Evolutionary conservation across 2,888 invertebrate species (phyloP), one percentile per base, ranked within the genome.

Genomic region (Oscheius myriophilus): DNA sequence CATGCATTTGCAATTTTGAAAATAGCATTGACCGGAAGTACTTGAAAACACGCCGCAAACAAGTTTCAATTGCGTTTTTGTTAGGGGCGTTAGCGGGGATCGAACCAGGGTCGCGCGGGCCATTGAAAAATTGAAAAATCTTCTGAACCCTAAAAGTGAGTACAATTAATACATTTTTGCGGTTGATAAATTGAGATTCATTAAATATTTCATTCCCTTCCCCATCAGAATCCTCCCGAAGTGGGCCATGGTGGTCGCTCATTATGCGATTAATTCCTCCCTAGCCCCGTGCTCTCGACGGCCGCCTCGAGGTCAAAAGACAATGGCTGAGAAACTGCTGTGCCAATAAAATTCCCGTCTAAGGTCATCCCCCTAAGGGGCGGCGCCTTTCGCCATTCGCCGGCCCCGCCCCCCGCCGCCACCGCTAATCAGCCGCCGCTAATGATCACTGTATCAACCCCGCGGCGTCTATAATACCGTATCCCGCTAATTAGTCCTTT

Each of bases 211-310:
- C 33, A 33, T 33, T n/a, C n/a, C 33, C 33, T 33, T 3, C 33
- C 33, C 33, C 9, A 33, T 33, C 33, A 33, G 33, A 33, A 33
- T 6, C 33, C 33, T 3, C 3, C 33, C 33, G 33, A 54, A 23
- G 26, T 14, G 26, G 33, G 18, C 18, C n/a, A 39, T 33, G 21
- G 3, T 14, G 12, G 41, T 23, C 33, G 23, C 61, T 61, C 45
- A 61, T 61, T 61, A 61, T 61, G 61, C 61, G 25, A 61, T 61
- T 61, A 61, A 61, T 61, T 61, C 61, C 12, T 4, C n/a, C 14
- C 33, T 55, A 26, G 55, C 41, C 55, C 6, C 18, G 53, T n/a
- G n/a, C 33, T 39, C 55, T 55, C 42, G 33, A 41, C 39, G 21
- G n/a, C 41, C 41, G 43, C 21, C 42, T 42, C 39, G 41, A 41